Evolutionary conservation across 2,888 invertebrate species (phyloP).

Genomic region (Drosophila borealis): DNA sequence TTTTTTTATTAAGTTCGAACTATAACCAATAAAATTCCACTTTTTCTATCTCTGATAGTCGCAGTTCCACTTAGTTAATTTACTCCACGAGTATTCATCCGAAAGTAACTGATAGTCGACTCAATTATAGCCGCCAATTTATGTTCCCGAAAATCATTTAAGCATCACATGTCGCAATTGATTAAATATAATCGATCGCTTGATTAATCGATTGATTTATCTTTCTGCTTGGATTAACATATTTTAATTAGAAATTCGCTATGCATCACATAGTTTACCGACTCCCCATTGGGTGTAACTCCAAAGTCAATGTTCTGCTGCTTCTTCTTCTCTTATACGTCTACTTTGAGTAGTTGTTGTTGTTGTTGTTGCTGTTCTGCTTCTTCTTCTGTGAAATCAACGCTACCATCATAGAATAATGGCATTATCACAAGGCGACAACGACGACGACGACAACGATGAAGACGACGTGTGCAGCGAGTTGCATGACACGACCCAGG

Average conservation of each 20-base stretch:
- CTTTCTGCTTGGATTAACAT: conserved; percentile 53
- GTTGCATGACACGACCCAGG: conserved; percentile 59
- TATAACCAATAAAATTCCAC: no score
- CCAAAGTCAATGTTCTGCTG: conserved; percentile 57
- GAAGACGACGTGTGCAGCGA: conserved; percentile 46
- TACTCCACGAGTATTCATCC: no score
- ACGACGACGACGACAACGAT: conserved; percentile 38
- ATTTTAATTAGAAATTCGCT: conserved; percentile 55
- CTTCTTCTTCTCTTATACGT: conserved; percentile 8
- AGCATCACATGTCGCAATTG: conserved; percentile 11
- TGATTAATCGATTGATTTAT: conserved; percentile 53
- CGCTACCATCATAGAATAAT: conserved; percentile 71
- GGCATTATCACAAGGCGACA: conserved; percentile 73
- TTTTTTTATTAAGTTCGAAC: no score
- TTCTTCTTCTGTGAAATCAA: conserved; percentile 52
- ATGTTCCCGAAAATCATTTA: conserved; percentile 14
- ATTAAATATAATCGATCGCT: conserved; percentile 38
- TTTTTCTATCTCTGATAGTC: no score
- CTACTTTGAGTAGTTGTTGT: conserved; percentile 10
- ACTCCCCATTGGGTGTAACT: conserved; percentile 29
- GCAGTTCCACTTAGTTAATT: no score
- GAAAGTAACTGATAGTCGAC: conserved; percentile 1
- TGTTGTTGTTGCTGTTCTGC: conserved; percentile 9
- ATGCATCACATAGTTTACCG: conserved; percentile 11
- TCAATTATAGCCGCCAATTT: conserved; percentile 26